phyloP scores from a whole-genome alignment of 2,888 invertebrate species.

The Drepanosiphum platanoidis region DNA sequence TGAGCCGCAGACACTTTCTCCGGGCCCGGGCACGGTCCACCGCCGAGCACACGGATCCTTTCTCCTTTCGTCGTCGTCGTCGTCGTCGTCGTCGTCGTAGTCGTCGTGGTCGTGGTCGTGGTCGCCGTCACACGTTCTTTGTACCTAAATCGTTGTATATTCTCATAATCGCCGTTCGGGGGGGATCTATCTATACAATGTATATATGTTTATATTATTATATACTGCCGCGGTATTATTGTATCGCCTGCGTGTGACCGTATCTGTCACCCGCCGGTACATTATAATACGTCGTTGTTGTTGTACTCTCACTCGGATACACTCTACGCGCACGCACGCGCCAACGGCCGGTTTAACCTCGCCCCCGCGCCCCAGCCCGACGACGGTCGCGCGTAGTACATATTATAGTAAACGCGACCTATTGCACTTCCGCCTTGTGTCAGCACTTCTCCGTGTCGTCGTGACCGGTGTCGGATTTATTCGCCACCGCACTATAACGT shows the following conservation, averaged over 20 bases:
- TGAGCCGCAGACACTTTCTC: conserved; percentile 57
- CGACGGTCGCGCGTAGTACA: too few species aligned
- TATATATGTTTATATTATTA: neutral
- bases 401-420: neutral
- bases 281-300: neutral
- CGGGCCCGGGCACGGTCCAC: conserved; percentile 54
- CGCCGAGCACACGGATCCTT: conserved; percentile 40
- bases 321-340: neutral
- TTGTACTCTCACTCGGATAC: conserved; percentile 34
- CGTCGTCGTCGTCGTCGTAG: too few species aligned
- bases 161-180: neutral
- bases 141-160: neutral
- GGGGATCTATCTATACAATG: neutral
- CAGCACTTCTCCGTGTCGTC: neutral
- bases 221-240: neutral
- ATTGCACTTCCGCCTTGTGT: conserved; percentile 37
- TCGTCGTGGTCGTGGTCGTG: conserved; percentile 20
- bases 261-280: conserved; percentile 13
- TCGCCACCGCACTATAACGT: neutral
- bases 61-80: conserved; percentile 51
- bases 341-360: neutral
- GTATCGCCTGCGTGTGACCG: neutral
- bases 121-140: neutral
- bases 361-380: neutral
- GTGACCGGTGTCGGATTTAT: conserved; percentile 5